Evolutionary conservation across 2,113 vertebrate genomes (phyloP), one percentile per base, ranked within the genome.

Genomic region (Pampusana beccarii): DNA sequence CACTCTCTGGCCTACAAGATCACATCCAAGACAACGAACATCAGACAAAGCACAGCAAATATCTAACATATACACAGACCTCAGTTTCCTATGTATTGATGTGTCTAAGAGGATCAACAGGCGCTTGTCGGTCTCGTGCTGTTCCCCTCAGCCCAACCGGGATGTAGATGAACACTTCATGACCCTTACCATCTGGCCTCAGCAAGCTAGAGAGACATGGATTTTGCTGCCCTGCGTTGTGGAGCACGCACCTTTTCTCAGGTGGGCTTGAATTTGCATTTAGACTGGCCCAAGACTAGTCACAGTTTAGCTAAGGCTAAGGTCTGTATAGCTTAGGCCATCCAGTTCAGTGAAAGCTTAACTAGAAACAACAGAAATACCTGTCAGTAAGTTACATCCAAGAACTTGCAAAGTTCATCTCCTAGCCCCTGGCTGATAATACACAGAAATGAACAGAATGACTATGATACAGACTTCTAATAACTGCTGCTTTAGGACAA

Each of bases 81-180:
- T 80, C 9, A 24, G 2, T 71, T 82, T 75, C 24, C 23, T 33
- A 6, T 38, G 5, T 34, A 6, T 85, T 46, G 72, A 57, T 13
- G 53, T 38, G 33, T 5, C 31, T 51, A 40, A 42, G 26, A 92
- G 51, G 44, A 53, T 16, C 51, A 84, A 26, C 9, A 69, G 48
- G 28, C 11, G 9, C 1, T 5, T 65, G 13, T 81, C 66, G 65
- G 33, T 38, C 53, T 73, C 26, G 14, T 13, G 28, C 40, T 38
- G 28, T 58, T 74, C 1, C 2, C 9, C 48, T 74, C 26, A 33
- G 44, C 26, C 23, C 20, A 84, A 1, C 8, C 7, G 6, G 13
- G 34, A 65, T 3, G 1, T 0, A 40, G 13, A 20, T 24, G 24
- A 80, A 69, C 16, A 6, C 7, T 38, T 48, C 8, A 11, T 9